Evolutionary conservation across 2,797 vertebrate genomes (phyloP).

Genomic region (Lithobates pipiens): DNA sequence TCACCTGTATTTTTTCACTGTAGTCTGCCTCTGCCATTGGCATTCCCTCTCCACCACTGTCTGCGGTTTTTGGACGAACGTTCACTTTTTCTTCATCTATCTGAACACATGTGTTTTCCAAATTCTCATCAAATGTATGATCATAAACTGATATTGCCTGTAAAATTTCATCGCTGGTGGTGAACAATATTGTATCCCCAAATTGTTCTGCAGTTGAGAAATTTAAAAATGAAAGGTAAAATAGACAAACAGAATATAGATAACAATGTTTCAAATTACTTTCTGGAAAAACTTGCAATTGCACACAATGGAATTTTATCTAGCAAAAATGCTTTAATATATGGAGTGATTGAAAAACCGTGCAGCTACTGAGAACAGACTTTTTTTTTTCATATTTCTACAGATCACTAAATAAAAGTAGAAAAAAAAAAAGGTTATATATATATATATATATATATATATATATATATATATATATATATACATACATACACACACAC

Average conservation of each 20-base stretch:
- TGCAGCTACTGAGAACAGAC: no score
- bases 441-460: no score
- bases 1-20: conserved; percentile 70
- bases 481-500: no score
- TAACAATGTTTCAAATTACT: no score
- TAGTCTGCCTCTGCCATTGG: conserved; percentile 90
- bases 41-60: conserved; percentile 87
- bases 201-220: conserved; percentile 90
- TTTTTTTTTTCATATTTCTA: no score
- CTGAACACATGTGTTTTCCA: conserved; percentile 69
- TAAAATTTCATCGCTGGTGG: conserved; percentile 92
- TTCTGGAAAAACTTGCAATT: no score
- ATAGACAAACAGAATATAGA: background rate
- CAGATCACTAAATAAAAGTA: no score
- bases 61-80: conserved; percentile 86
- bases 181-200: conserved; percentile 96
- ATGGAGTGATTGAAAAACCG: no score
- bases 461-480: no score
- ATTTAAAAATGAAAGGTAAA: background rate
- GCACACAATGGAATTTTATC: no score
- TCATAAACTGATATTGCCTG: conserved; percentile 92
- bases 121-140: conserved; percentile 80
- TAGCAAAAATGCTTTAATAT: no score
- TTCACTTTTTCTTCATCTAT: conserved; percentile 82
- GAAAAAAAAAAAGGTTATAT: no score